Conservation (phyloP, 2,113 vertebrate species). For the Lepidothrix coronata region DNA sequence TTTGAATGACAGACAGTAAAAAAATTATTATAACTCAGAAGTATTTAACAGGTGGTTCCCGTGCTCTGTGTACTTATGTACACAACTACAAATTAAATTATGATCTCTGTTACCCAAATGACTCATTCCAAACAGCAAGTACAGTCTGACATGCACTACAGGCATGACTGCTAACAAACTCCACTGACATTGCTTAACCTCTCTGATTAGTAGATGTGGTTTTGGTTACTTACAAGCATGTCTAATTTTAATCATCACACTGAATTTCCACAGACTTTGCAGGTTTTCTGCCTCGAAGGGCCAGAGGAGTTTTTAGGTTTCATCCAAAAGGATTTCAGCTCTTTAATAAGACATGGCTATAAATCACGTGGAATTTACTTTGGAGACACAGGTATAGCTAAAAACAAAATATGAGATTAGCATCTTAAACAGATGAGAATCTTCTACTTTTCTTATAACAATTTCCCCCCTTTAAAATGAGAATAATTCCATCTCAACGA, state of each 20-base stretch:
- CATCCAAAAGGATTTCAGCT: not conserved
- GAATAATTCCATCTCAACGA: not conserved
- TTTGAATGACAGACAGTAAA: not conserved
- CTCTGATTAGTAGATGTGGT: not conserved
- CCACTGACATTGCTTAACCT: not conserved
- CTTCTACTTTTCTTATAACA: not conserved
- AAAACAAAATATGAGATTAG: not conserved
- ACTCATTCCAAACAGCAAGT: not conserved
- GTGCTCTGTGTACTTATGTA: not conserved
- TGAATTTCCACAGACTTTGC: not conserved
- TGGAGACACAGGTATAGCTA: not conserved
- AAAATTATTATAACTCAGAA: not conserved
- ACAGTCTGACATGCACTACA: not conserved
- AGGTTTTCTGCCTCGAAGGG: not conserved
- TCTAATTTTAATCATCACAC: not conserved
- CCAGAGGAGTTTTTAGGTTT: not conserved
- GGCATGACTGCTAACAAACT: not conserved
- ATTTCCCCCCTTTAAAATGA: not conserved
- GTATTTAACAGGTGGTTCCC: not conserved
- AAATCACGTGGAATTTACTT: not conserved
- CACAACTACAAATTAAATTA: not conserved
- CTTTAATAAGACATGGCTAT: not conserved
- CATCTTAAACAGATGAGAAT: not conserved
- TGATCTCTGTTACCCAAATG: conserved; percentile 5
- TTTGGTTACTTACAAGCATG: not conserved